Percentiles rank a stretch among this genome's conserved stretches.
phyloP scores from a whole-genome alignment of 2,888 invertebrate genomes.

The Diabrotica balteata region DNA sequence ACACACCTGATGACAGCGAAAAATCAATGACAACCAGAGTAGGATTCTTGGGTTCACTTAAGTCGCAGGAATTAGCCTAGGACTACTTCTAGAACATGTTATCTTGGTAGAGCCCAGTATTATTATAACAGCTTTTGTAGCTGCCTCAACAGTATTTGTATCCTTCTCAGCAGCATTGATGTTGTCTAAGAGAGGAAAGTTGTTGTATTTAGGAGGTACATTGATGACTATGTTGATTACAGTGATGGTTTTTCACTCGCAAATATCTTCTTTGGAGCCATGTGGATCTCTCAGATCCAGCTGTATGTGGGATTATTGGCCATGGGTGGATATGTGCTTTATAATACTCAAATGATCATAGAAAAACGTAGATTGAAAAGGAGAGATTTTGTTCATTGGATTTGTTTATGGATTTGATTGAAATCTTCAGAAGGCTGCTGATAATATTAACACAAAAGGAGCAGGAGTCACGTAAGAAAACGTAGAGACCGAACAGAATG shows the following conservation, averaged over 20 bases:
- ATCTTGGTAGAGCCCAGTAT: constrained; percentile 85
- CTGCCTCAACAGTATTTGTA: constrained; percentile 86
- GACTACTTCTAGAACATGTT: constrained; percentile 83
- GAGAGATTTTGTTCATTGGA: constrained; percentile 94
- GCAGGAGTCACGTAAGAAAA: no score
- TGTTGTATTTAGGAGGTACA: constrained; percentile 83
- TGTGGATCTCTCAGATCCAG: constrained; percentile 76
- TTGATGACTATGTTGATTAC: constrained; percentile 83
- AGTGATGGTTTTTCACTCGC: constrained; percentile 79
- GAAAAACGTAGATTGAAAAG: constrained; percentile 90
- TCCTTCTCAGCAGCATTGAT: constrained; percentile 91
- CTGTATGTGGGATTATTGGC: constrained; percentile 87
- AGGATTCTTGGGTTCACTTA: constrained; percentile 85
- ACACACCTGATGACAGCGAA: constrained; percentile 84
- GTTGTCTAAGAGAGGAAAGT: constrained; percentile 78
- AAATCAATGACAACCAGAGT: constrained; percentile 82
- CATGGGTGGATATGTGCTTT: constrained; percentile 95
- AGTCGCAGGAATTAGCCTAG: constrained; percentile 84
- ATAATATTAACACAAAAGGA: constrained; percentile 91
- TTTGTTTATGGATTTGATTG: constrained; percentile 93
- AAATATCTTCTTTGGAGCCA: constrained; percentile 87
- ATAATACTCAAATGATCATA: constrained; percentile 96
- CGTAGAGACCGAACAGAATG: constrained; percentile 42
- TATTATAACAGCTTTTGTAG: constrained; percentile 85
- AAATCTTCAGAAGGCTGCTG: constrained; percentile 90